Evolutionary conservation across 2,888 invertebrate genomes (phyloP).

Genomic region (Octodonta nipae): DNA sequence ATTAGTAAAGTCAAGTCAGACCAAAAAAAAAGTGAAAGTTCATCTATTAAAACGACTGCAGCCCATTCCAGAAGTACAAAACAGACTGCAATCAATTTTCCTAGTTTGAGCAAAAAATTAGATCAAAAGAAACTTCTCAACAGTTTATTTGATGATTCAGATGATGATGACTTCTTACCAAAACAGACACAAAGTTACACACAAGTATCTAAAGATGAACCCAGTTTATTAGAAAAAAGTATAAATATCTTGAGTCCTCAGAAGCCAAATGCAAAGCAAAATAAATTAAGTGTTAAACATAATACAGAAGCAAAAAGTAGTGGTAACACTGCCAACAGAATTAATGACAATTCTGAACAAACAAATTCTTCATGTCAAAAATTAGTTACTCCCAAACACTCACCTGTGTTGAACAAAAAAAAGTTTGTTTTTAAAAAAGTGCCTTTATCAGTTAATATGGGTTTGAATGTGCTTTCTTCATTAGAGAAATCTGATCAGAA

Average conservation of each 20-base stretch:
- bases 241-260: background rate
- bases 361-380: conserved; percentile 2
- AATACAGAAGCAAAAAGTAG: too few species aligned
- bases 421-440: conserved; percentile 19
- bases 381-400: background rate
- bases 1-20: too few species aligned
- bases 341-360: background rate
- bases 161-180: background rate
- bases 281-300: too few species aligned
- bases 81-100: too few species aligned
- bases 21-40: too few species aligned
- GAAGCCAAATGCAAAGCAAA: background rate
- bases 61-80: too few species aligned
- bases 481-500: too few species aligned
- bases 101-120: too few species aligned
- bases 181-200: too few species aligned
- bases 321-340: too few species aligned
- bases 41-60: too few species aligned
- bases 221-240: background rate
- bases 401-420: conserved; percentile 11
- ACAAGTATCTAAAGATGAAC: too few species aligned
- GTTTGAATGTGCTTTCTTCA: conserved; percentile 6
- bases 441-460: conserved; percentile 6
- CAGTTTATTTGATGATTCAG: background rate
- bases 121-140: background rate